Evolutionary conservation across 2,888 invertebrate species (phyloP), one percentile per base, ranked within the genome.

Genomic region (Tipula lateralis): DNA sequence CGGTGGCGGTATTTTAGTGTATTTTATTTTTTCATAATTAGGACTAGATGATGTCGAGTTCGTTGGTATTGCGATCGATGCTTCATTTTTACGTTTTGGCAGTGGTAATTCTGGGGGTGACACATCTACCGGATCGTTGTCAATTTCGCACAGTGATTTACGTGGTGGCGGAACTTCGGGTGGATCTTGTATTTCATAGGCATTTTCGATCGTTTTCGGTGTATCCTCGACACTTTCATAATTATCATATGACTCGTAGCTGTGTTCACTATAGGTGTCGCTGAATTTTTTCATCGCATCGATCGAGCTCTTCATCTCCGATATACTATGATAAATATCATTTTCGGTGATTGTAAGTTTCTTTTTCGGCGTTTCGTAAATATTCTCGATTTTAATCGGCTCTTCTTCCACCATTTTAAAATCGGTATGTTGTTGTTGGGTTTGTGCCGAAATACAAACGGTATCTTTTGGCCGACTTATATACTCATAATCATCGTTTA

Each of bases 261-360:
- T 84, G 84, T 29, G 82, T 12, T 85, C 36, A 66, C 85, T 86
- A n/a, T 34, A 84, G 12, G 84, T 34, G 32, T 85, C 84, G 9
- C 24, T 13, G 29, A n/a, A 84, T 66, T 66, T 66, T 85, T 81
- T 82, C 80, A 34, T 39, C 7, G 82, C 36, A 66, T 29, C 29
- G 24, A 19, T 84, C 83, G 29, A 80, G 39, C 12, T 84, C 83
- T 86, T 86, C 4, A 87, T 87, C 85, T 90, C 89, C 12, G 88
- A 88, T 19, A 90, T 86, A 0, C 89, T 89, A 85, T 90, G 89
- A 86, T 90, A 90, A 66, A 89, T 89, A 32, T 88, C 89, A 84
- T 88, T 44, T n/a, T 84, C 82, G 7, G 30, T 9, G 30, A n/a
- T 32, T 44, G 24, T 84, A 16, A 2, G 19, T 50, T 29, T 84